phyloP scores from a whole-genome alignment of 1,140 invertebrate genomes.

The Apis cerana region DNA sequence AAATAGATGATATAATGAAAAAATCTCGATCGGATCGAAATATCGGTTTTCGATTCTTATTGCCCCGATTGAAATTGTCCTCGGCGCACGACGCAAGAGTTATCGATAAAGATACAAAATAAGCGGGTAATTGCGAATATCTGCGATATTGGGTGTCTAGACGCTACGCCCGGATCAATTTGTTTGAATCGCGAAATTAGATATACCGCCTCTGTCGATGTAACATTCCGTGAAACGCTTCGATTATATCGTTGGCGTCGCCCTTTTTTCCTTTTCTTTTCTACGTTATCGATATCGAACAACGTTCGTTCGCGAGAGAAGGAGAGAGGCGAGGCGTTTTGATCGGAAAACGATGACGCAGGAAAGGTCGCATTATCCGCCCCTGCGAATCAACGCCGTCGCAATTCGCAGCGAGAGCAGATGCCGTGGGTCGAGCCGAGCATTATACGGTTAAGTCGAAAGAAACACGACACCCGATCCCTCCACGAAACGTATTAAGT shows the following conservation, averaged over 20 bases:
- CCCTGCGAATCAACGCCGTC: slow-evolving; percentile 7
- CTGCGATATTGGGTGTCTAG: slow-evolving; percentile 17
- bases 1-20: background rate
- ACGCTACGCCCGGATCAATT: background rate
- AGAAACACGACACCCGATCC: slow-evolving; percentile 78
- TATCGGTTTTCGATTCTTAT: background rate
- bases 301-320: too few relatives aligned
- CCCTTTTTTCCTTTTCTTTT: too few relatives aligned
- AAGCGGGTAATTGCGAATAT: background rate
- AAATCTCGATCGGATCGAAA: background rate
- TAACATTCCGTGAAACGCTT: too few relatives aligned
- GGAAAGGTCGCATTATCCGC: background rate
- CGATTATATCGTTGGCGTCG: too few relatives aligned
- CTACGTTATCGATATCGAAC: too few relatives aligned
- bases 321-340: background rate
- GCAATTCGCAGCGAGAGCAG: slow-evolving; percentile 17
- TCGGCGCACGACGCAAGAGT: too few relatives aligned
- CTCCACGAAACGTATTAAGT: slow-evolving; percentile 76
- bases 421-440: slow-evolving; percentile 44
- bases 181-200: slow-evolving; percentile 9
- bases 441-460: slow-evolving; percentile 68
- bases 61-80: background rate
- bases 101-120: background rate
- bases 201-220: background rate
- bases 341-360: background rate